Conservation (phyloP, 2,797 vertebrate genomes). For the Callimico goeldii region DNA sequence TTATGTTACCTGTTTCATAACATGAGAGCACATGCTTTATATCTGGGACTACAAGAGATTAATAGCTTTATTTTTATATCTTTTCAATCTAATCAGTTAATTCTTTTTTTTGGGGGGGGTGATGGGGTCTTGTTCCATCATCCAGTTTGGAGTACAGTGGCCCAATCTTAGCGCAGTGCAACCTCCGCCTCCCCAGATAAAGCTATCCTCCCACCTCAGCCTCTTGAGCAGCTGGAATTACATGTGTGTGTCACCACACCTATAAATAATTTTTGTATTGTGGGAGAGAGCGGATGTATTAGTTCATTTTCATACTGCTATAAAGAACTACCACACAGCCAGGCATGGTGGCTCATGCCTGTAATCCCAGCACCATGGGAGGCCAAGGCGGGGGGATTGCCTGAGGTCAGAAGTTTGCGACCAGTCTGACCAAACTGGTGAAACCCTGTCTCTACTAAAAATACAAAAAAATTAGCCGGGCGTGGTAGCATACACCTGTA, state of each 20-base stretch:
- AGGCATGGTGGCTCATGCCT: no score
- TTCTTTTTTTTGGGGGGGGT: not conserved
- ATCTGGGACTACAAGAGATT: not conserved
- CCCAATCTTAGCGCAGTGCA: not conserved
- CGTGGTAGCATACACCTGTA: no score
- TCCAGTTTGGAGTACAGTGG: not conserved
- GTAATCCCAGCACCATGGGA: no score
- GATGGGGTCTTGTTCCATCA: not conserved
- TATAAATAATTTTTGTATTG: no score
- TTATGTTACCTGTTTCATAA: not conserved
- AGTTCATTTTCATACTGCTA: no score
- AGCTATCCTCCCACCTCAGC: not conserved
- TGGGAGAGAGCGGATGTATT: no score
- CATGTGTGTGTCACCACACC: not conserved
- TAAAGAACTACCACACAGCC: no score
- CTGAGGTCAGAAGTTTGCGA: no score
- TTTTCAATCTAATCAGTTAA: not conserved
- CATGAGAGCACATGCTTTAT: not conserved
- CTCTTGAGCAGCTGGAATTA: not conserved
- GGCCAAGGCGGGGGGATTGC: fast-evolving
- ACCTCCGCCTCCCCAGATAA: not conserved
- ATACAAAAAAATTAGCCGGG: no score
- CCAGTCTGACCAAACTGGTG: no score
- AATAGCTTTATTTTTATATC: not conserved
- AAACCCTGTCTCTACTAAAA: no score